Conservation (phyloP, 1,140 invertebrate species). For the Ceratina australensis region DNA sequence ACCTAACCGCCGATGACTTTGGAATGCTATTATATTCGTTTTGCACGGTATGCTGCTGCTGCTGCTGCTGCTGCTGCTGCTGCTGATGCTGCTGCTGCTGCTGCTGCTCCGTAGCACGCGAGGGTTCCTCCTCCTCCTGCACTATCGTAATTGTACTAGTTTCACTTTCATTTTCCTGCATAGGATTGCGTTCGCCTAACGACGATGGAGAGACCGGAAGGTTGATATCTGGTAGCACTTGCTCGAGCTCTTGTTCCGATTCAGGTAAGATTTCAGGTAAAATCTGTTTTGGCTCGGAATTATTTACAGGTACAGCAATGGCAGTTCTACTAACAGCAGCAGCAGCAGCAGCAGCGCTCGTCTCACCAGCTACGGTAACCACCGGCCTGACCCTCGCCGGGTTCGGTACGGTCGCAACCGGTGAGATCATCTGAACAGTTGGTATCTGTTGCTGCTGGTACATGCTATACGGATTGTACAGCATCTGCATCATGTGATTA, state of each 20-base stretch:
- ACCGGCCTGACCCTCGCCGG: slow-evolving; percentile 66
- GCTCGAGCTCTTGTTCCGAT: slow-evolving; percentile 58
- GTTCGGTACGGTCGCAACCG: slow-evolving; percentile 76
- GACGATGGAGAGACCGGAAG: slow-evolving; percentile 52
- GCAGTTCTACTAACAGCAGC: slow-evolving; percentile 59
- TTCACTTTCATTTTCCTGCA: slow-evolving; percentile 44
- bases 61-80: background rate
- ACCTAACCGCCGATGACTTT: slow-evolving; percentile 53
- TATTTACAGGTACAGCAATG: slow-evolving; percentile 61
- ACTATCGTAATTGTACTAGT: slow-evolving; percentile 54
- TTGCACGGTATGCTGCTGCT: slow-evolving; percentile 29
- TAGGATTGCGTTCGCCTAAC: slow-evolving; percentile 35
- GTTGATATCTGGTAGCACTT: slow-evolving; percentile 69
- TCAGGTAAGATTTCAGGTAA: slow-evolving; percentile 64
- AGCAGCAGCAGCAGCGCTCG: slow-evolving; percentile 11
- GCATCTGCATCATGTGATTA: slow-evolving; percentile 81
- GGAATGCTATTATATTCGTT: slow-evolving; percentile 56
- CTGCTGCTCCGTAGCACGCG: slow-evolving; percentile 27
- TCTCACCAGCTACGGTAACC: slow-evolving; percentile 57
- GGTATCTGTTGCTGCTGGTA: slow-evolving; percentile 81
- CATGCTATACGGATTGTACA: slow-evolving; percentile 79
- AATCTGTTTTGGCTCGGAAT: slow-evolving; percentile 66
- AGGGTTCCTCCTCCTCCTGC: slow-evolving; percentile 60
- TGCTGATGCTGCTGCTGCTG: background rate
- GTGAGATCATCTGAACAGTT: slow-evolving; percentile 80